Evolutionary conservation across 2,797 vertebrate species (phyloP).

Genomic region (Acrossocheilus fasciatus): DNA sequence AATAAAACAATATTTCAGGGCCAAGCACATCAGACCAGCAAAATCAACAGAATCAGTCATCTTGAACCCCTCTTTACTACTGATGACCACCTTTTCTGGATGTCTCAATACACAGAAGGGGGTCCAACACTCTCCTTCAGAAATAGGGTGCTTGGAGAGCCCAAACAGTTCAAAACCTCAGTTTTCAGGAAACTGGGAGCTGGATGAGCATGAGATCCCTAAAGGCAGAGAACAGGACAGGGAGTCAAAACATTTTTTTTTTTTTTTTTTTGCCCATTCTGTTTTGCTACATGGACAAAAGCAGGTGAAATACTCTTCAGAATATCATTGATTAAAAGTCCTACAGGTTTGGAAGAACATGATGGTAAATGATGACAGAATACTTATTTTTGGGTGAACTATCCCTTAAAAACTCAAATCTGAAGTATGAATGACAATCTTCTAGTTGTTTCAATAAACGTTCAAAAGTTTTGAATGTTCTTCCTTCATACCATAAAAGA

Average conservation of each 20-base stretch:
- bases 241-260: neutral
- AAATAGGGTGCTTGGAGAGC: constrained; percentile 27
- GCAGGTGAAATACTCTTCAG: neutral
- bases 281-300: neutral
- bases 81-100: neutral
- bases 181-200: constrained; percentile 33
- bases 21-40: constrained; percentile 20
- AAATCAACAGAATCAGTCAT: constrained; percentile 16
- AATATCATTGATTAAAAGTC: neutral
- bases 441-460: neutral
- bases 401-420: neutral
- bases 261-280: neutral
- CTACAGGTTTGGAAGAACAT: neutral
- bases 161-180: constrained; percentile 32
- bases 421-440: neutral
- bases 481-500: constrained; percentile 14
- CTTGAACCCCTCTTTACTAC: constrained; percentile 9
- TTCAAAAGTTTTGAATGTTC: constrained; percentile 19
- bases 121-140: constrained; percentile 13
- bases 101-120: neutral
- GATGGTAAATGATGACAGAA: neutral
- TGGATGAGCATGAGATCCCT: constrained; percentile 13
- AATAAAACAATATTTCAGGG: neutral
- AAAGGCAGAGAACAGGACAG: neutral
- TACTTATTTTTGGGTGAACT: neutral